Conservation (phyloP, 1,140 invertebrate species). For the Platorchestia sp. region DNA sequence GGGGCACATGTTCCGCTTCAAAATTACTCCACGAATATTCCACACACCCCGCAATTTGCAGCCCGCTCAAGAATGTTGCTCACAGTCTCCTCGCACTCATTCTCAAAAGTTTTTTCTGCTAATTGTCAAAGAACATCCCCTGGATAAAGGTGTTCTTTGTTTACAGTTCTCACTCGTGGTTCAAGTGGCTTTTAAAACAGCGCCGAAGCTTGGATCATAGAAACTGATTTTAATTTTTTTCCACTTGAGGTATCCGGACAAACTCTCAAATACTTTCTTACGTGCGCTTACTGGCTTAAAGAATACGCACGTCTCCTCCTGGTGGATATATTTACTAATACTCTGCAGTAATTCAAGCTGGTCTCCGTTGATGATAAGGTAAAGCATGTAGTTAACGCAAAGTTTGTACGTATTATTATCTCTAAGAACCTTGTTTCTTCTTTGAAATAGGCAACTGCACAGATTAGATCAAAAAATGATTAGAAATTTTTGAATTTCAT, state of each 20-base stretch:
- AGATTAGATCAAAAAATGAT: no score
- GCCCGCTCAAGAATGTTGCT: background rate
- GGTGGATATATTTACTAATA: no score
- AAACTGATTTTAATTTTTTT: background rate
- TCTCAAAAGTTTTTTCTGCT: slow-evolving; percentile 9
- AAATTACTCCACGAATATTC: slow-evolving; percentile 48
- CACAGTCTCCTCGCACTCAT: background rate
- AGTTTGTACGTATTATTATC: no score
- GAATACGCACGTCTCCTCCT: background rate
- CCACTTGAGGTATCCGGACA: background rate
- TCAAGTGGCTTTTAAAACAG: background rate
- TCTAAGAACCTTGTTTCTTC: no score
- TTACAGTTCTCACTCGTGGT: background rate
- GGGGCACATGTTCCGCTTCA: background rate
- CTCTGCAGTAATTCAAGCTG: no score
- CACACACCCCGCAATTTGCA: slow-evolving; percentile 20
- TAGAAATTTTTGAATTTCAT: no score
- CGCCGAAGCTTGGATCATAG: background rate
- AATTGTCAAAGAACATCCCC: background rate
- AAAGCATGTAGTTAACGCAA: no score
- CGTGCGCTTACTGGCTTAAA: background rate
- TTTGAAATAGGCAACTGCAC: no score
- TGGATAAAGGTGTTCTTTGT: slow-evolving; percentile 1
- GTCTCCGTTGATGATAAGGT: no score
- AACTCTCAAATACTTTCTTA: background rate